Evolutionary conservation across 2,113 vertebrate genomes (phyloP).

Genomic region (Lethenteron camtschaticum): DNA sequence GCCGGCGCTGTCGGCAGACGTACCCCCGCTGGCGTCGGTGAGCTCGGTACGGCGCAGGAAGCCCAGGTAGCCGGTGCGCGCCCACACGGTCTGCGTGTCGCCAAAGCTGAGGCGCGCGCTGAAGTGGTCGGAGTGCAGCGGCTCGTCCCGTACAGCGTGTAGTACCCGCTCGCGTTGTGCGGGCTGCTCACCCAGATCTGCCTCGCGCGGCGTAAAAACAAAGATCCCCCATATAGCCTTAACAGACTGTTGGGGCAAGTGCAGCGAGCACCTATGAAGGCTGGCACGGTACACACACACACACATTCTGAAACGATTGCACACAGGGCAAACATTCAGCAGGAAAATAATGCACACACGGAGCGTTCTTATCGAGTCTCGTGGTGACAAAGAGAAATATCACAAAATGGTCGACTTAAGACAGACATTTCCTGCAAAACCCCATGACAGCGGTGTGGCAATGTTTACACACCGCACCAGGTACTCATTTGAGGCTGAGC

Average conservation of each 20-base stretch:
- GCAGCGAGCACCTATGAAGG: background rate
- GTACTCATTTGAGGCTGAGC: too few relatives aligned
- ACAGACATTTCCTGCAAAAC: too few relatives aligned
- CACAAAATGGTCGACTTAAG: too few relatives aligned
- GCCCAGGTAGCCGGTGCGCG: constrained; percentile 76
- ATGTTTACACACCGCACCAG: too few relatives aligned
- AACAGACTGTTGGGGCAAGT: background rate
- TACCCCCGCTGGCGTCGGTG: constrained; percentile 77
- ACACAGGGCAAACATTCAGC: background rate
- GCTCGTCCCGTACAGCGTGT: constrained; percentile 81
- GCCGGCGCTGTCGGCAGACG: too few relatives aligned
- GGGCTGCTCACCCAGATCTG: constrained; percentile 90
- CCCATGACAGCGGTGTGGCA: too few relatives aligned
- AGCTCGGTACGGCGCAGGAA: constrained; percentile 81
- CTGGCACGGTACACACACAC: background rate
- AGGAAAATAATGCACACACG: too few relatives aligned
- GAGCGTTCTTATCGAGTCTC: too few relatives aligned
- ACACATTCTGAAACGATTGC: background rate
- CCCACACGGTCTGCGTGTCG: constrained; percentile 73
- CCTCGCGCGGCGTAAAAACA: background rate
- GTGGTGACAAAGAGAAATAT: too few relatives aligned
- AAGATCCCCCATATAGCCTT: background rate
- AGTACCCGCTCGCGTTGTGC: constrained; percentile 77
- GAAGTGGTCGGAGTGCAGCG: constrained; percentile 74
- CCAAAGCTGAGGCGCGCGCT: constrained; percentile 71